These are phyloP conservation scores for Pammene fasciana DNA, from an alignment of 2,888 invertebrate genomes.

Conservation along the genomic window DNA sequence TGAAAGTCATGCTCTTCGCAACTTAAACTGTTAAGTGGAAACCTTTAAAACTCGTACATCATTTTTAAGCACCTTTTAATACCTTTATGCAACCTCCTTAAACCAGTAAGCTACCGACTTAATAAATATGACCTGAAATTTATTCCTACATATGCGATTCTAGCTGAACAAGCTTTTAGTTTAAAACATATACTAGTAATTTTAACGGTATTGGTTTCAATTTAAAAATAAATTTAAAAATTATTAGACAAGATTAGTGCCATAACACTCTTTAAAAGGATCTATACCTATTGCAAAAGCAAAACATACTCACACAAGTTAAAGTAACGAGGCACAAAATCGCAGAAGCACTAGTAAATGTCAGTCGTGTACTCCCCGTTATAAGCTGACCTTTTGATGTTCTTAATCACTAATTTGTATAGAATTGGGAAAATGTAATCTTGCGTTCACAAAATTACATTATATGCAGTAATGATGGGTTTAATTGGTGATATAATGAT, in stretches of 20 bases:
- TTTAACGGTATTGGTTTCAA: too few relatives aligned
- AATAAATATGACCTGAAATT: neutral
- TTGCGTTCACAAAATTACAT: constrained; percentile 2
- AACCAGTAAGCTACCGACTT: constrained; percentile 2
- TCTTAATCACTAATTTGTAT: constrained; percentile 47
- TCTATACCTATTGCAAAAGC: neutral
- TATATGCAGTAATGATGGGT: constrained; percentile 12
- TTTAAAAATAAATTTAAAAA: too few relatives aligned
- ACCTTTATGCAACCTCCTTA: constrained; percentile 30
- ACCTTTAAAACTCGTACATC: neutral
- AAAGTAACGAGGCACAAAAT: constrained; percentile 24
- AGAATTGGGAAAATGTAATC: constrained; percentile 42
- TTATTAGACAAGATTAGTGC: neutral
- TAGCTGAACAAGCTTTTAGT: neutral
- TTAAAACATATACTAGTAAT: too few relatives aligned
- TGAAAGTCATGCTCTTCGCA: neutral
- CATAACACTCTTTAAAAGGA: neutral
- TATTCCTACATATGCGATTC: too few relatives aligned
- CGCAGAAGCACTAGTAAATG: constrained; percentile 49
- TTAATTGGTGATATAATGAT: constrained; percentile 19
- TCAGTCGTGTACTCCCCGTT: constrained; percentile 56
- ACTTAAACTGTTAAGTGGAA: too few relatives aligned
- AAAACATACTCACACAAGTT: constrained; percentile 1
- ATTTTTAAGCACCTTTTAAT: constrained; percentile 19
- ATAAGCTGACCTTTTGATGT: constrained; percentile 45